Conservation (phyloP, 2,888 invertebrate genomes). For the Agriopis aurantiaria region DNA sequence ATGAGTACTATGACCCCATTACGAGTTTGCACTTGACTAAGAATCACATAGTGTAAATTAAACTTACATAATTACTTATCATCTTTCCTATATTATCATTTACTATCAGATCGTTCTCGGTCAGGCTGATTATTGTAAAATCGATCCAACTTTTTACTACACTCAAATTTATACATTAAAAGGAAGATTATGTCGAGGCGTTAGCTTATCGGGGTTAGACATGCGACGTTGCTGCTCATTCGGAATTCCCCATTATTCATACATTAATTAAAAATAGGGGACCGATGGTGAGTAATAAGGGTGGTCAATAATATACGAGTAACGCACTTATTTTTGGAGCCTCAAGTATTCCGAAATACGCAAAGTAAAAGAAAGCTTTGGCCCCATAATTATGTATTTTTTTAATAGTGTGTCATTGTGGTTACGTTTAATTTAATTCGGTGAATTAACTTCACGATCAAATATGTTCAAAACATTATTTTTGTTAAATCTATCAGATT, state of each 20-base stretch:
- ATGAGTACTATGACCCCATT: no score
- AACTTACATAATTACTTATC: background rate
- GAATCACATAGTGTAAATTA: no score
- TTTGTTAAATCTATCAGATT: no score
- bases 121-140: slow-evolving; percentile 10
- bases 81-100: background rate
- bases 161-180: slow-evolving; percentile 20
- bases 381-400: no score
- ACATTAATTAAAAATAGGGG: slow-evolving; percentile 58
- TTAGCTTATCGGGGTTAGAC: slow-evolving; percentile 35
- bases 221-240: slow-evolving; percentile 47
- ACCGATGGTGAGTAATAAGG: slow-evolving; percentile 42
- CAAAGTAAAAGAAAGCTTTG: background rate
- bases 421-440: no score
- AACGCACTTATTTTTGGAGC: background rate
- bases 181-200: slow-evolving; percentile 11
- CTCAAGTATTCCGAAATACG: background rate
- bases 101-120: background rate
- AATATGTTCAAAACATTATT: no score
- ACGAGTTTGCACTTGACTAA: no score
- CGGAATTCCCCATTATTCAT: slow-evolving; percentile 66
- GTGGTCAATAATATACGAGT: slow-evolving; percentile 35
- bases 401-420: no score
- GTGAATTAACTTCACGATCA: no score
- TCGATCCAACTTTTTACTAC: slow-evolving; percentile 24